Conservation (phyloP, 1,140 invertebrate species). For the Drosophila parvula region DNA sequence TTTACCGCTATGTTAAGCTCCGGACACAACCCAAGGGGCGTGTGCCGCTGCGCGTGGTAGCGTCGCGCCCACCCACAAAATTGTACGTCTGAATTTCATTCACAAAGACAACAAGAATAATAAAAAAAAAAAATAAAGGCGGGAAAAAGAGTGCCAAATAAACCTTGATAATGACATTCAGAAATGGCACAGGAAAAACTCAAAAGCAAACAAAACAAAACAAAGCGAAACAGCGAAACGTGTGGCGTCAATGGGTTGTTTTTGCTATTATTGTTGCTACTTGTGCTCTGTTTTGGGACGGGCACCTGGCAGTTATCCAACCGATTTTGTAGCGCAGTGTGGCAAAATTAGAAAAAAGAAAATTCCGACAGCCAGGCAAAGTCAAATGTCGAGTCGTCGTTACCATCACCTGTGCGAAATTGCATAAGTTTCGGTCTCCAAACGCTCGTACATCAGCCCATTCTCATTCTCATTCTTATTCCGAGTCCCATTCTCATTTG, state of each 20-base stretch:
- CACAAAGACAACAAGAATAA: conserved; percentile 46
- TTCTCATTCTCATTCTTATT: conserved; percentile 18
- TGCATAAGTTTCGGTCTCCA: conserved; percentile 69
- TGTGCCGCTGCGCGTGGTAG: conserved; percentile 1
- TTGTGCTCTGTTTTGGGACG: conserved; percentile 11
- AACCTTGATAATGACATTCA: conserved; percentile 83
- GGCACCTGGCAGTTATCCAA: conserved; percentile 75
- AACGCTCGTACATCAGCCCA: conserved; percentile 61
- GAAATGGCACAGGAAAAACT: conserved; percentile 33
- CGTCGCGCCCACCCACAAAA: conserved; percentile 3
- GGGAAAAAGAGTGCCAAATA: conserved; percentile 68
- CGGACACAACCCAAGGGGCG: conserved; percentile 26
- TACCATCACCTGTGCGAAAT: conserved; percentile 68
- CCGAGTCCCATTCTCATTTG: conserved; percentile 59
- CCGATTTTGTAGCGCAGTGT: conserved; percentile 59
- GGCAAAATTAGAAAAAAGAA: conserved; percentile 64
- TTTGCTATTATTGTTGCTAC: conserved; percentile 1
- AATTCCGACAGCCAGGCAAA: conserved; percentile 62
- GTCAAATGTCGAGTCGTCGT: conserved; percentile 75
- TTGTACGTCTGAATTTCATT: conserved; percentile 46
- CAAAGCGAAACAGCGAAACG: conserved; percentile 19
- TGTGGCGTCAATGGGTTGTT: conserved; percentile 57
- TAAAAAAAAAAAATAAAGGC: conserved; percentile 53
- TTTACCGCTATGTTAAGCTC: conserved; percentile 39
- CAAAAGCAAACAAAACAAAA: conserved; percentile 46